Percentiles rank a stretch among this genome's conserved stretches.
Conservation (phyloP, 2,888 invertebrate species). For the Pristionchus mayeri region DNA sequence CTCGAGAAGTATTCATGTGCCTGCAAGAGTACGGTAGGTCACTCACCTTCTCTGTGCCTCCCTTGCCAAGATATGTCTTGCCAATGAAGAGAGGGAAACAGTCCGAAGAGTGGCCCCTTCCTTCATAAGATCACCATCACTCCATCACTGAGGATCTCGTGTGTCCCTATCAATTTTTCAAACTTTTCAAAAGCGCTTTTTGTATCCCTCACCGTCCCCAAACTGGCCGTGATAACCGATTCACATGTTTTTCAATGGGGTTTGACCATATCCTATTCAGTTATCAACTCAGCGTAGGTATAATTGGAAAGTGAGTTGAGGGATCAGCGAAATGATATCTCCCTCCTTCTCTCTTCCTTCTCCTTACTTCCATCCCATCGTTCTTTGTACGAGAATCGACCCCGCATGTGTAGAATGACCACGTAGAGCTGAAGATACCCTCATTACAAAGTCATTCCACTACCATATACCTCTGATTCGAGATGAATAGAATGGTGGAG, state of each 20-base stretch:
- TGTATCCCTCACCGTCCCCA: too few relatives aligned
- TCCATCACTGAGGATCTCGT: neutral
- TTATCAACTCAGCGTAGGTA: slow-evolving; percentile 29
- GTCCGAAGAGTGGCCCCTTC: neutral
- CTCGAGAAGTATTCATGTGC: neutral
- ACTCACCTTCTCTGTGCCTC: slow-evolving; percentile 54
- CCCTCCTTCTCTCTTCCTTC: neutral
- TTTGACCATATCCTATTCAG: too few relatives aligned
- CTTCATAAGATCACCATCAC: neutral
- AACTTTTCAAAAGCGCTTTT: too few relatives aligned
- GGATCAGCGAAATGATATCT: neutral
- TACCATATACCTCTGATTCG: slow-evolving; percentile 2
- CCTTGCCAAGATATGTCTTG: slow-evolving; percentile 57
- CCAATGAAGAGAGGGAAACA: slow-evolving; percentile 54
- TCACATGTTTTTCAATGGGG: too few relatives aligned
- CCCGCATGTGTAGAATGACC: slow-evolving; percentile 59
- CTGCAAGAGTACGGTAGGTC: neutral
- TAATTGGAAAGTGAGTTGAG: slow-evolving; percentile 3
- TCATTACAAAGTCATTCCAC: neutral
- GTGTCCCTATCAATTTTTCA: too few relatives aligned
- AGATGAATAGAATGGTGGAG: neutral
- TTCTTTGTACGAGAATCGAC: slow-evolving; percentile 57
- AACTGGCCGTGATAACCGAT: too few relatives aligned
- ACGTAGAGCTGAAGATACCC: too few relatives aligned
- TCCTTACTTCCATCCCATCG: neutral